A percentile compares a stretch with the other conserved stretches of the same genome.
These are phyloP conservation scores for Sclerurus mexicanus DNA, from an alignment of 2,113 vertebrate species.

Conservation along the genomic window DNA sequence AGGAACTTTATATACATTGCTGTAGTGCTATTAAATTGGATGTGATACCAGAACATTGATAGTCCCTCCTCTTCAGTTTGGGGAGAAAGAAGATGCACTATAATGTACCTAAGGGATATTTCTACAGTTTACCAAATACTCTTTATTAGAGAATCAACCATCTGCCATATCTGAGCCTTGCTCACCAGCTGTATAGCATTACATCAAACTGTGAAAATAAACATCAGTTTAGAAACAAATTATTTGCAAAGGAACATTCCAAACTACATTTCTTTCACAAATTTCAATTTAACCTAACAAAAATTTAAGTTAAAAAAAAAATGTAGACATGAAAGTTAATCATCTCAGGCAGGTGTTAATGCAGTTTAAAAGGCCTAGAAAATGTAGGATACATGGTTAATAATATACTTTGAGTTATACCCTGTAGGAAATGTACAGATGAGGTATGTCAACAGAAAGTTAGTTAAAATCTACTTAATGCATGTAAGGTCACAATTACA, in stretches of 20 bases:
- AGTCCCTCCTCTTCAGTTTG: neutral
- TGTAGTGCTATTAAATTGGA: neutral
- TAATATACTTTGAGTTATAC: conserved; percentile 52
- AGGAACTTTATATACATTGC: neutral
- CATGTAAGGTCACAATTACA: conserved; percentile 56
- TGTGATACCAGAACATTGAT: neutral
- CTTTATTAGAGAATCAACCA: conserved; percentile 43
- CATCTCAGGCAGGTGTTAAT: conserved; percentile 36
- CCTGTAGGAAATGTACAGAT: conserved; percentile 29
- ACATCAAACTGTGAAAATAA: conserved; percentile 67
- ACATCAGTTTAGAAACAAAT: conserved; percentile 52
- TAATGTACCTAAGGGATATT: neutral
- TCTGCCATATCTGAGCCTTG: conserved; percentile 56
- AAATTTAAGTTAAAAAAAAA: neutral
- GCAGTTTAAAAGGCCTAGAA: conserved; percentile 5
- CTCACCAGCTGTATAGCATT: conserved; percentile 49
- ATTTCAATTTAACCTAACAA: neutral
- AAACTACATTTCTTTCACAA: neutral
- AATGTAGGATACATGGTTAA: conserved; percentile 19
- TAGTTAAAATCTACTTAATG: conserved; percentile 57
- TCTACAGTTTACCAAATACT: conserved; percentile 41
- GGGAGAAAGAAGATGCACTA: neutral
- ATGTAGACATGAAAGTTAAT: conserved; percentile 65
- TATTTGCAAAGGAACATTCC: conserved; percentile 14
- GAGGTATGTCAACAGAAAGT: conserved; percentile 39